Evolutionary conservation across 2,113 vertebrate species (phyloP), one percentile per base, ranked within the genome.

Genomic region (Centropus unirufus): DNA sequence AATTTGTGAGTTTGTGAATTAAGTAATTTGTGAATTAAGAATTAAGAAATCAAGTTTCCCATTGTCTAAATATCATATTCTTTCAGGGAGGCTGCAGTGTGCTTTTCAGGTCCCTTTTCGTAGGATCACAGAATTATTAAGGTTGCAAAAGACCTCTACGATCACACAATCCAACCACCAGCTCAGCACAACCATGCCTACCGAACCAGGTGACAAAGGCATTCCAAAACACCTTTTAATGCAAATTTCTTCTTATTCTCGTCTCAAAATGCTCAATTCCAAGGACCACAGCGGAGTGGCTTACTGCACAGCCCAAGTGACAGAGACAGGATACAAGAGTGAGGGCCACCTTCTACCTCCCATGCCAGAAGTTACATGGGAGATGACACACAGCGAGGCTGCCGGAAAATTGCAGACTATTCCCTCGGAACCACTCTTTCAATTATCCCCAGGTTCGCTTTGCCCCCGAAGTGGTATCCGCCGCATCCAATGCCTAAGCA

Each of bases 341-440:
- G 57, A 54, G 19, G 51, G 62, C 8, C 54, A 62, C 55, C 51
- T 66, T 73, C 20, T 32, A 54, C 20, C 49, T 66, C 44, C 2
- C 1, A 26, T 1, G 3, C 16, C 20, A n/a, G 39, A 27, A 14
- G 61, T 47, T 49, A 29, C 27, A 19, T 0, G 13, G 54, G 30
- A 68, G 40, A 46, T 27, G 34, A 46, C 24, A 40, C 0, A 0
- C 12, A 15, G 5, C 12, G 34, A 86, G 42, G 62, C 11, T 59
- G 14, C 47, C 44, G 32, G 47, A 39, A 58, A 51, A 27, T 23
- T 39, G 36, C 39, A 55, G 29, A 23, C 9, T 26, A 55, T 54
- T 59, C 62, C 39, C 63, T 70, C 42, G 66, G 66, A 88, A 62
- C 18, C 23, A 54, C 32, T 52, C 30, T 29, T 61, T 81, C 29